Conservation (phyloP, 2,888 invertebrate genomes). For the Furcula furcula region DNA sequence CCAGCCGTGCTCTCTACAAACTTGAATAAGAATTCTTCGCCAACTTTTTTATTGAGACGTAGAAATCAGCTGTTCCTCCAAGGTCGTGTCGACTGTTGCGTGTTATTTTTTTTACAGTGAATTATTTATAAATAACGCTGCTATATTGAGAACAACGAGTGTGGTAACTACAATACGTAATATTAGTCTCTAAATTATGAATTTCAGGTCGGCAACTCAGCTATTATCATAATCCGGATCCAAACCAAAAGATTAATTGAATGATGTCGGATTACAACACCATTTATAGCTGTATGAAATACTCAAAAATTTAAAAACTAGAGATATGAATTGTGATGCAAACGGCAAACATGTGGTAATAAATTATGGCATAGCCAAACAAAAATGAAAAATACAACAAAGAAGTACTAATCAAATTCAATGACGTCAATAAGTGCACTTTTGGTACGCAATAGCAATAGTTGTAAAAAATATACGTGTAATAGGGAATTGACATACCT, state of each 20-base stretch:
- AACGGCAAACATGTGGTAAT: neutral
- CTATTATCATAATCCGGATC: too few relatives aligned
- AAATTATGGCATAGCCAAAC: neutral
- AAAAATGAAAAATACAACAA: neutral
- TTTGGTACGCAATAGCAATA: neutral
- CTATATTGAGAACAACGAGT: constrained; percentile 32
- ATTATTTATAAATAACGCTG: constrained; percentile 23
- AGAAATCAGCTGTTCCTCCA: constrained; percentile 53
- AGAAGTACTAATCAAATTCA: neutral
- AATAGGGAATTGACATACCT: too few relatives aligned
- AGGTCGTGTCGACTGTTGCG: constrained; percentile 40
- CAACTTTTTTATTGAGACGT: constrained; percentile 30
- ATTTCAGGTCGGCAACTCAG: too few relatives aligned
- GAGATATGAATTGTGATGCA: neutral
- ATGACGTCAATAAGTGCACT: neutral
- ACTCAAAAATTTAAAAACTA: neutral
- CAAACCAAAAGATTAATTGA: too few relatives aligned
- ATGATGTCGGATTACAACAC: too few relatives aligned
- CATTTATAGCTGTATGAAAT: too few relatives aligned
- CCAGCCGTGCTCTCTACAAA: constrained; percentile 21
- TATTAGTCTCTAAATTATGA: too few relatives aligned
- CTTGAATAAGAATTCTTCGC: constrained; percentile 15
- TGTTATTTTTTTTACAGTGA: constrained; percentile 31
- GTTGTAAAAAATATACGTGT: too few relatives aligned
- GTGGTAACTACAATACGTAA: constrained; percentile 19